These are phyloP conservation scores for Thinocorus orbignyianus DNA, from an alignment of 2,113 vertebrate genomes.

Conservation along the genomic window DNA sequence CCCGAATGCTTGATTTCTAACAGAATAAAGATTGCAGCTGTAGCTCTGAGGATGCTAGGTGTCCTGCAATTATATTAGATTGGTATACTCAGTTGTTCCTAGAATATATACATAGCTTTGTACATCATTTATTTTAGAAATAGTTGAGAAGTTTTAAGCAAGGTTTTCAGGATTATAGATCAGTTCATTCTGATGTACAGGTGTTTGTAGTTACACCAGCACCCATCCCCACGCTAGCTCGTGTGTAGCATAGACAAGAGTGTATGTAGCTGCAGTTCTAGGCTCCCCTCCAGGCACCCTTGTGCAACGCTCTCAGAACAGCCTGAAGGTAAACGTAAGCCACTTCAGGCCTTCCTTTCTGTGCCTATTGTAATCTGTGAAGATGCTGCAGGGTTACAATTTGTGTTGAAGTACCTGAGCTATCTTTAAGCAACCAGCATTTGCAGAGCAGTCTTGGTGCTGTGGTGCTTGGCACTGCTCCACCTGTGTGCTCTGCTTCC, in stretches of 20 bases:
- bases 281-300: background rate
- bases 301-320: background rate
- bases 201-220: background rate
- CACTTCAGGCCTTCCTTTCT: background rate
- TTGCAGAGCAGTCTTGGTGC: background rate
- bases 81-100: background rate
- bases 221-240: background rate
- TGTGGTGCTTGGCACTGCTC: background rate
- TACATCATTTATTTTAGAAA: background rate
- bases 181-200: background rate
- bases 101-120: background rate
- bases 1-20: background rate
- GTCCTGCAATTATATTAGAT: background rate
- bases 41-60: background rate
- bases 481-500: background rate
- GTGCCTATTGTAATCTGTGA: background rate
- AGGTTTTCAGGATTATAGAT: background rate
- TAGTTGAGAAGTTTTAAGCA: background rate
- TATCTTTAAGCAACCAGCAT: background rate
- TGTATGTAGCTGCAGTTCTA: background rate
- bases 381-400: background rate
- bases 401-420: background rate
- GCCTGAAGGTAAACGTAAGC: background rate
- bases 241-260: background rate
- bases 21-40: background rate